Base-by-base conservation (phyloP, 2,113 vertebrate species). In the Clarias magur region DNA sequence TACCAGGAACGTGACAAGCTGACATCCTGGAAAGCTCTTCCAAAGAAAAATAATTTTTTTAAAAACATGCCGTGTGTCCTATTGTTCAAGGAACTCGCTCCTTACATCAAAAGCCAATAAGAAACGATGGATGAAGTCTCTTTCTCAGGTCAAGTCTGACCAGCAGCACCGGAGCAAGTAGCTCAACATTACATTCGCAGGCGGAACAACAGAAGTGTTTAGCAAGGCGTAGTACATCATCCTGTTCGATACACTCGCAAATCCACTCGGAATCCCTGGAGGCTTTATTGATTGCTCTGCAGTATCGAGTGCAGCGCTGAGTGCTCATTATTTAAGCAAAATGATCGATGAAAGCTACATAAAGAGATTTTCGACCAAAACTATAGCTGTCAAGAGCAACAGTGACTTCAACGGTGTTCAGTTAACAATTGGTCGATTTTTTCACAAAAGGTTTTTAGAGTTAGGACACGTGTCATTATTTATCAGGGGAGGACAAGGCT, bases 251-350 rank as follows among this genome's bases (percentile, higher is more conserved):
- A 84, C 2, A 27, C 48, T 68, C 19, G 2, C 27, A 63, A 60
- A 68, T 78, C 72, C 48, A 57, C n/a, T 87, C 34, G 23, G 57
- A 86, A 65, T 30, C 23, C 56, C 59, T 72, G 2, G 19, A 27
- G 27, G 81, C 82, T 79, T 78, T 60, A 87, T 70, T 68, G 86
- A 87, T 59, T 60, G 63, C 53, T n/a, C 86, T 82, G 42, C 60
- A 83, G 62, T 57, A 87, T 65, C 15, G 57, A 87, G 13, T 5
- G 21, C 11, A 62, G 56, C 86, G 23, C 34, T 17, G 48, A 87
- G 81, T 68, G 62, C 19, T 67, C 81, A 68, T 79, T 83, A 83
- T 84, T 79, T 68, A 79, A 56, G 54, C 23, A 6, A 70, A 48
- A 78, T 78, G 30, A 82, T 54, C 86, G 34, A 17, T 82, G 57